These are phyloP conservation scores for Chloropsis cyanopogon DNA, from an alignment of 2,113 vertebrate genomes.

Conservation along the genomic window DNA sequence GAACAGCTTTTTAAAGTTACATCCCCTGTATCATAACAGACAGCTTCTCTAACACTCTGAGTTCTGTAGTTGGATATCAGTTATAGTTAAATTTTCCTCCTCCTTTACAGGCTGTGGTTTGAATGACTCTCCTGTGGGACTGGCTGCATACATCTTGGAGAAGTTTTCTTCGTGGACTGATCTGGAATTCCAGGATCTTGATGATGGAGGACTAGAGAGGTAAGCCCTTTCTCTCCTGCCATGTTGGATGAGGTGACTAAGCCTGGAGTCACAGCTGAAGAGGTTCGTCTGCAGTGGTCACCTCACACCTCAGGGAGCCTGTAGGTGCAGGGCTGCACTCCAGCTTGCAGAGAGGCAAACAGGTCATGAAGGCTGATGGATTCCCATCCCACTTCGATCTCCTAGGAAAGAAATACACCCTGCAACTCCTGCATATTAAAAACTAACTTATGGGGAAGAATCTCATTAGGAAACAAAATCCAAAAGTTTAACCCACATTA, in stretches of 20 bases:
- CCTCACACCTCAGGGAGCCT: background rate
- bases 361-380: background rate
- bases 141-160: conserved; percentile 79
- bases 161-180: conserved; percentile 79
- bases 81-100: background rate
- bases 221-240: background rate
- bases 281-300: background rate
- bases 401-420: background rate
- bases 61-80: background rate
- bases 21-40: background rate
- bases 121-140: conserved; percentile 77
- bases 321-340: background rate
- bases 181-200: conserved; percentile 43
- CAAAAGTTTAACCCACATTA: background rate
- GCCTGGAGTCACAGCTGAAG: background rate
- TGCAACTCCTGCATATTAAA: background rate
- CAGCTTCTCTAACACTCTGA: background rate
- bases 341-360: background rate
- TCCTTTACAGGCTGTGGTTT: conserved; percentile 69
- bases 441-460: background rate
- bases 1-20: background rate
- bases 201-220: conserved; percentile 78
- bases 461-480: background rate
- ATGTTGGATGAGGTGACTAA: background rate
- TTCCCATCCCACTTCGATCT: background rate